Evolutionary conservation across 2,797 vertebrate species (phyloP).

Genomic region (Eutrigla gurnardus): DNA sequence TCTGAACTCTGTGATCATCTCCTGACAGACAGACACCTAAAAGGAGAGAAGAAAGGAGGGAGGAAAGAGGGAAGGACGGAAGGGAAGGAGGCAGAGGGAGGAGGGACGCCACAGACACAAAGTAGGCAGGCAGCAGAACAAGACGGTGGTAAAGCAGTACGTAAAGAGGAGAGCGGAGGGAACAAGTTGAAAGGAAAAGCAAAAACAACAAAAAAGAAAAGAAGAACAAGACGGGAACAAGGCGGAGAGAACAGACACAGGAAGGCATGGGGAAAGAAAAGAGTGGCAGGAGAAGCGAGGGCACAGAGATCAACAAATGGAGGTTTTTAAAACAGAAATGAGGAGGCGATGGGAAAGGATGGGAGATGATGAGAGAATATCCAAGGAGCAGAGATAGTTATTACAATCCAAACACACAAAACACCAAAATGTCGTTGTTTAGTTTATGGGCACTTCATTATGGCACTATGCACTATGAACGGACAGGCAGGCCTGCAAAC

Average conservation of each 20-base stretch:
- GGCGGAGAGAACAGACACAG: constrained; percentile 54
- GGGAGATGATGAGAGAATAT: constrained; percentile 74
- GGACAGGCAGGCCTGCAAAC: constrained; percentile 71
- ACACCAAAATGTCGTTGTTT: constrained; percentile 75
- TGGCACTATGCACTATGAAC: constrained; percentile 73
- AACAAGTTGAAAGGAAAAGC: constrained; percentile 36
- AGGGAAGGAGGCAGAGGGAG: constrained; percentile 61
- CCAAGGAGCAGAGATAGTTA: constrained; percentile 80
- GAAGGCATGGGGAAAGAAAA: constrained; percentile 56
- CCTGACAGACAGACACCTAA: constrained; percentile 94
- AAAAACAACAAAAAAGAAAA: constrained; percentile 11
- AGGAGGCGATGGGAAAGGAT: constrained; percentile 66
- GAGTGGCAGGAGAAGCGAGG: constrained; percentile 52
- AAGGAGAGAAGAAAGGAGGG: constrained; percentile 43
- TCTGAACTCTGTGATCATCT: constrained; percentile 93
- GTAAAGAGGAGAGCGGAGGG: constrained; percentile 50
- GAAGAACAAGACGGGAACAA: constrained; percentile 47
- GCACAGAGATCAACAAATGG: constrained; percentile 61
- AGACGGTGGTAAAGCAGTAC: constrained; percentile 69
- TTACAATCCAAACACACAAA: constrained; percentile 79
- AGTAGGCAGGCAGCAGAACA: constrained; percentile 74
- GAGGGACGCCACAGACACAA: constrained; percentile 65
- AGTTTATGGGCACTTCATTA: constrained; percentile 75
- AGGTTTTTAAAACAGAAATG: constrained; percentile 55
- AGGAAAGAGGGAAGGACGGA: constrained; percentile 45